Conservation (phyloP, 2,888 invertebrate genomes). For the Chymomyza caudatula region DNA sequence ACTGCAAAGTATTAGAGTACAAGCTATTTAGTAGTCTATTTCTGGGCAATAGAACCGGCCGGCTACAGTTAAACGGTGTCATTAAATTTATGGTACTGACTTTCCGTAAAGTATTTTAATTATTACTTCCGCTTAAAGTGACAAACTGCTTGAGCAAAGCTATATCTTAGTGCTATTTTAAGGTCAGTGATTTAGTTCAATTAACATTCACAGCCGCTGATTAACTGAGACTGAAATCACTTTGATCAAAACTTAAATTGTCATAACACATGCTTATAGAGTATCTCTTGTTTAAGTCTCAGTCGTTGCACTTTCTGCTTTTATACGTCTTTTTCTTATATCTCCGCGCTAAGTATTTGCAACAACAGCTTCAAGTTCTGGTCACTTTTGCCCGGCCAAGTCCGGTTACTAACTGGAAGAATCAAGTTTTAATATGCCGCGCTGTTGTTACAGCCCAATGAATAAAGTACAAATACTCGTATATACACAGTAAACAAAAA, state of each 20-base stretch:
- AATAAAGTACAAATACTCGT: conserved; percentile 11
- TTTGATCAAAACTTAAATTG: background rate
- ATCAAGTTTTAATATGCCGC: conserved; percentile 34
- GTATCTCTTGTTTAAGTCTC: conserved; percentile 24
- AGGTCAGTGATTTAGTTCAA: conserved; percentile 38
- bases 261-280: background rate
- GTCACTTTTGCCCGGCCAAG: conserved; percentile 38
- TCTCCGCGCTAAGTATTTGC: background rate
- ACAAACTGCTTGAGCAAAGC: conserved; percentile 10
- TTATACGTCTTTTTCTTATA: conserved; percentile 6
- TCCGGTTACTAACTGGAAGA: conserved; percentile 47
- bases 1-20: conserved; percentile 9
- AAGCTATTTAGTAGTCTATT: conserved; percentile 50
- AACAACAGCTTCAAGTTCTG: conserved; percentile 31
- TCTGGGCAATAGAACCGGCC: conserved; percentile 15
- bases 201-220: conserved; percentile 27
- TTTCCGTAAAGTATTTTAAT: conserved; percentile 49
- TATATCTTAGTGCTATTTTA: conserved; percentile 14
- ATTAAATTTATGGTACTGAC: conserved; percentile 32
- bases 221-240: background rate
- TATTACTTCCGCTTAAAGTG: conserved; percentile 53
- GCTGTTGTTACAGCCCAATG: conserved; percentile 15
- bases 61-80: background rate
- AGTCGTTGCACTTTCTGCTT: conserved; percentile 55
- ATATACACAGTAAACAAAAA: background rate